Evolutionary conservation across 2,113 vertebrate genomes (phyloP), one percentile per base, ranked within the genome.

Genomic region (Salvelinus alpinus): DNA sequence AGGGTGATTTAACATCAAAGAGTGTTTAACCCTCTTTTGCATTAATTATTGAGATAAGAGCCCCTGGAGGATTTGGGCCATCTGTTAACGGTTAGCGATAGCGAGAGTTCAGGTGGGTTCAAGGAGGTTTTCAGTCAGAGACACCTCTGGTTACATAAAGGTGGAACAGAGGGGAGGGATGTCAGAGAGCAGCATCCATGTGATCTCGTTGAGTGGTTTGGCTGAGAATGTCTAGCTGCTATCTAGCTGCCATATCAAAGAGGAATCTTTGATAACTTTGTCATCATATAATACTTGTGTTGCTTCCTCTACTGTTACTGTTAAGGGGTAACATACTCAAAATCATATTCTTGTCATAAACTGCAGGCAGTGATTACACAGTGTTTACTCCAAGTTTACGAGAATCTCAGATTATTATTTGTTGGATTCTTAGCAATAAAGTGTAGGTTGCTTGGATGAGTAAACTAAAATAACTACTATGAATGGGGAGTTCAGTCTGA

Each of bases 1-100:
- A 79, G 77, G 71, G 62, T 73, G 73, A 80, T 73, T 64, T 64
- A 74, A 81, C 82, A 84, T 80, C 82, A 74, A 66, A 78, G 62
- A 78, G 75, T 25, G 38, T 72, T 64, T 64, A 76, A 83, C 80
- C 78, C 78, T 74, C 66, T 1, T 80, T 72, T 86, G 72, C 68
- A 78, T 82, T 31, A 74, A 78, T 78, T 78, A 80, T 82, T 74
- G 71, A 82, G 44, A 62, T n/a, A 34, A 44, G 60, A 25, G 25
- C 64, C 70, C 64, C 64, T 13, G 54, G 20, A 7, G 62, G 71
- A 67, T 44, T 44, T 64, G 20, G 8, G 65, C 75, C 84, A 84
- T 76, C 80, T 80, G 82, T 73, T 82, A 73, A 7, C 12, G 18
- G 4, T 44, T 44, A 65, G 54, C 27, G 14, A n/a, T 44, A 71